Evolutionary conservation across 2,888 invertebrate genomes (phyloP).

Genomic region (Hyposoter didymator): DNA sequence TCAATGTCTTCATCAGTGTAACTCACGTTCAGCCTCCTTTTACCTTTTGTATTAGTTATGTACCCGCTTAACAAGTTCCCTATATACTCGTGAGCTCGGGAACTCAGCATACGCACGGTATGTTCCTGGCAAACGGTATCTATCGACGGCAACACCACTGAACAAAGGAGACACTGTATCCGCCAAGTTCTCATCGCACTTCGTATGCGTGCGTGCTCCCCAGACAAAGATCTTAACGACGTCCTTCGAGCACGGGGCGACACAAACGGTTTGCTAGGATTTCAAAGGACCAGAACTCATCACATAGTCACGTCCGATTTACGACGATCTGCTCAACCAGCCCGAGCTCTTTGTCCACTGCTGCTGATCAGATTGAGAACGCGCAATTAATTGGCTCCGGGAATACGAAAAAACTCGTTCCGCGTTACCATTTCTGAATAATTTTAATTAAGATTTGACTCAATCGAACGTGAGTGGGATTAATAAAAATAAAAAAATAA

Average conservation of each 20-base stretch:
- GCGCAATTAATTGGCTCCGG: constrained; percentile 57
- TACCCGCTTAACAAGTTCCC: constrained; percentile 56
- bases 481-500: not conserved
- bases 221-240: constrained; percentile 80
- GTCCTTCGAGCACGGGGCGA: constrained; percentile 63
- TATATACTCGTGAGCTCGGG: constrained; percentile 17
- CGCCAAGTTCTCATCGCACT: constrained; percentile 37
- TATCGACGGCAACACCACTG: constrained; percentile 70
- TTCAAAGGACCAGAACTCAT: constrained; percentile 63
- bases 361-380: constrained; percentile 43
- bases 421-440: not conserved
- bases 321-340: constrained; percentile 43
- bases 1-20: constrained; percentile 58
- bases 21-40: constrained; percentile 14
- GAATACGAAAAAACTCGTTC: constrained; percentile 27
- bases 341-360: constrained; percentile 40
- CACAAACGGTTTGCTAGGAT: constrained; percentile 70
- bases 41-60: constrained; percentile 34
- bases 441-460: constrained; percentile 5
- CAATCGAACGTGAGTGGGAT: not conserved
- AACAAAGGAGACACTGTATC: constrained; percentile 66
- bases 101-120: constrained; percentile 30
- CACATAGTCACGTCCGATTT: constrained; percentile 59
- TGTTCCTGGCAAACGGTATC: constrained; percentile 68
- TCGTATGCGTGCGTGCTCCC: constrained; percentile 52